Percentiles rank a stretch among this genome's conserved stretches.
phyloP scores from a whole-genome alignment of 2,113 vertebrate genomes.

The Chaetodon trifascialis region DNA sequence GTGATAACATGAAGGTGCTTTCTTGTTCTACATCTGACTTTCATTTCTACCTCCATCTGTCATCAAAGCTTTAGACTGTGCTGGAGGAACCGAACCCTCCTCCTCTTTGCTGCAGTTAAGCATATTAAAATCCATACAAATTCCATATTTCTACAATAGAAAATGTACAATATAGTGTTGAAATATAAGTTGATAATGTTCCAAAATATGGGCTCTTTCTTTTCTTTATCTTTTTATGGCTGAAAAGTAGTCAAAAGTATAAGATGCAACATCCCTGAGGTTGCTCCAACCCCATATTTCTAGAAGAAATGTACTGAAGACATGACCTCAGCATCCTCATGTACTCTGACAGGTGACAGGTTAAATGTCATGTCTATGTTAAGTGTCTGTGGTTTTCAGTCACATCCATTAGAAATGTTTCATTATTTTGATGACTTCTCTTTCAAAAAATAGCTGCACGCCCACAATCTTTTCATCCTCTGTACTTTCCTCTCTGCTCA shows the following conservation, averaged over 20 bases:
- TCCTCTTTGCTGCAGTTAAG: not conserved
- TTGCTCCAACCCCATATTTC: not conserved
- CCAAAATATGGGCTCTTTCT: not conserved
- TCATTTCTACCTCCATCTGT: conserved; percentile 19
- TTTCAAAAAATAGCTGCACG: too few species aligned
- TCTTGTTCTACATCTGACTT: not conserved
- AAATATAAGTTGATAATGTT: not conserved
- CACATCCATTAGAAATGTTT: not conserved
- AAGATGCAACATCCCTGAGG: not conserved
- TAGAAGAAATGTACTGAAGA: not conserved
- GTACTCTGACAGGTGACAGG: not conserved
- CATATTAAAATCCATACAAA: not conserved
- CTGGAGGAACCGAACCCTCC: not conserved
- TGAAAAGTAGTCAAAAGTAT: not conserved
- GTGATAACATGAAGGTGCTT: not conserved
- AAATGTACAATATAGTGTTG: not conserved
- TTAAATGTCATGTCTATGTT: too few species aligned
- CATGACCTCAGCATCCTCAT: not conserved
- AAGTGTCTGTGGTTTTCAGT: not conserved
- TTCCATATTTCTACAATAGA: not conserved
- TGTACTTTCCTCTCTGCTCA: too few species aligned
- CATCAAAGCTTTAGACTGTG: not conserved
- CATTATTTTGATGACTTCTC: not conserved
- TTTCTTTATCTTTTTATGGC: not conserved
- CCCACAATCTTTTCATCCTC: not conserved